These are phyloP conservation scores for Desmophyllum pertusum DNA, from an alignment of 92 coral and sea anemone species.

Conservation along the genomic window DNA sequence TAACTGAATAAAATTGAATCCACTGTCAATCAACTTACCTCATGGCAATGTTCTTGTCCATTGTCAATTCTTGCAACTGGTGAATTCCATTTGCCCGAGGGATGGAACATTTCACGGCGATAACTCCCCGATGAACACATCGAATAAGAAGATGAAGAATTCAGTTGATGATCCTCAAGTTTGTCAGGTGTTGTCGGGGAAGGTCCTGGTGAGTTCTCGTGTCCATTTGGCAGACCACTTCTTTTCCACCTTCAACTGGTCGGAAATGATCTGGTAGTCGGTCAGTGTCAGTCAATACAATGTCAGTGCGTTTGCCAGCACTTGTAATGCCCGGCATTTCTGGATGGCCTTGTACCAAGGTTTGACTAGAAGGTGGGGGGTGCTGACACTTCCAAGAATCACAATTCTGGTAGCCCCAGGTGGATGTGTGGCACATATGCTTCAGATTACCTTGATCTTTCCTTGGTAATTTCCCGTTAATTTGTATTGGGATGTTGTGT, in stretches of 20 bases:
- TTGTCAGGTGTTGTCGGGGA: not conserved
- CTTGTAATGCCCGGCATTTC: not conserved
- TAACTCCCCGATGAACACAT: not conserved
- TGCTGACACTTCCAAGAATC: not conserved
- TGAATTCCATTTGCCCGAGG: not conserved
- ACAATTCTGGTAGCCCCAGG: not conserved
- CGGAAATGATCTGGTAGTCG: not conserved
- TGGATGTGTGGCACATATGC: not conserved
- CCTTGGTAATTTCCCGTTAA: not conserved
- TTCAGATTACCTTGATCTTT: not conserved
- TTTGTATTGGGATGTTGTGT: not conserved
- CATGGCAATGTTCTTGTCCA: not conserved
- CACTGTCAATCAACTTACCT: not conserved
- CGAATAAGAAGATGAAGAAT: not conserved
- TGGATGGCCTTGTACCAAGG: not conserved
- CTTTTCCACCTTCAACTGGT: not conserved
- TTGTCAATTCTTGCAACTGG: not conserved
- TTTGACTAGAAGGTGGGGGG: not conserved
- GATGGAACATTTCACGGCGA: not conserved
- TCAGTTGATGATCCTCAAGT: not conserved
- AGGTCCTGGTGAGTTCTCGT: not conserved
- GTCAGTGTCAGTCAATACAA: not conserved
- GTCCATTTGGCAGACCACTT: not conserved
- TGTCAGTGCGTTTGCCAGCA: not conserved
- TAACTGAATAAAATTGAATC: not conserved